Base-by-base conservation (phyloP, 2,113 vertebrate genomes). In the Marmota flaviventris region DNA sequence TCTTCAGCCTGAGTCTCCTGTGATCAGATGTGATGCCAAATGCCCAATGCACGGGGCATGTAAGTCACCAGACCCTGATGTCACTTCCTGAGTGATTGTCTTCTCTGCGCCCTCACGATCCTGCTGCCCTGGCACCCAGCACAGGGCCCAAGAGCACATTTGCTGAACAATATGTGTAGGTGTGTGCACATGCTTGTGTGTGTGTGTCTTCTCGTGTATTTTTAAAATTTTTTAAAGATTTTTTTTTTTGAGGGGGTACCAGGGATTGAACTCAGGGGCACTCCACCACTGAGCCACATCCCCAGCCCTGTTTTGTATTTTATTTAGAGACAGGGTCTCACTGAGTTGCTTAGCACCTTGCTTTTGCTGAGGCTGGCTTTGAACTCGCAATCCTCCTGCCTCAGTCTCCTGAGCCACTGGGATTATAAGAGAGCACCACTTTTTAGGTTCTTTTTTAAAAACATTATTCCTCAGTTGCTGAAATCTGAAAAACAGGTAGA, bases 31-130 rank as follows among this genome's bases (percentile, higher is more conserved):
- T 11, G 65, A 81, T 51, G 51, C 79, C 75, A 22, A 61, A 81
- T 12, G 90, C 53, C 18, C 51, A 4, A 18, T 2, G 9, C n/a
- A 2, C 4, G 0, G 48, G 72, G 32, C 27, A 0, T 0, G 39
- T 7, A 0, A 5, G 16, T 65, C 42, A 3, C 10, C 34, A 20
- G 85, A 70, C 20, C 25, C 53, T 24, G n/a, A 14, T 0, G 0
- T 72, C 39, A 10, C 48, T 84, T 83, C 48, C 89, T 39, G n/a
- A n/a, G 39, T 53, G 4, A 13, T n/a, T n/a, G 34, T 65, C 63
- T 69, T 29, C 34, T 81, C 45, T n/a, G 42, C 10, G 3, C 2
- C 22, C 27, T 16, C 48, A 1, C 0, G 5, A 82, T 76, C 45
- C 75, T 22, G 72, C 8, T 29, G 5, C 12, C 67, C 22, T 11